Base-by-base conservation (phyloP, 2,113 vertebrate species). In the Corvus hawaiiensis region DNA sequence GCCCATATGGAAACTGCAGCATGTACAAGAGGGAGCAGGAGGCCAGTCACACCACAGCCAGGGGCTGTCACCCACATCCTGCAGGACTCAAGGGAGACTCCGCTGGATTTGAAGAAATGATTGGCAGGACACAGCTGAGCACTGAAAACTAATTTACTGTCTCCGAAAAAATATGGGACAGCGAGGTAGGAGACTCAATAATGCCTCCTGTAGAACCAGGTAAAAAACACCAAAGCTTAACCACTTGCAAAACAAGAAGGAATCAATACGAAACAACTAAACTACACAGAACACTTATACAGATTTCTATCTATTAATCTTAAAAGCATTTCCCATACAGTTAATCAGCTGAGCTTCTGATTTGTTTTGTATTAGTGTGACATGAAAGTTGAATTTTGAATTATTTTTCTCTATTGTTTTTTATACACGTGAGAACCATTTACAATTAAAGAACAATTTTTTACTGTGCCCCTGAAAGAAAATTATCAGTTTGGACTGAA, bases 1-100 rank as follows among this genome's bases (percentile, higher is more conserved):
- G 13, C 16, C 49, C 67, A 2, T 0, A 0, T 0, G 2, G 61
- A 13, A 35, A 58, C 1, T 8, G 32, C 1, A 1, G 62, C 59
- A 22, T 0, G 2, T 0, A 5, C 21, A 10, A 33, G 37, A 33
- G 35, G 0, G 3, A 74, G 55, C 32, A 10, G 85, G 16, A 49
- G 51, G 48, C 27, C 0, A 0, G 4, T 4, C 22, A 39, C 2
- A 0, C 6, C 80, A 16, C 4, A 43, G 35, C 12, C 3, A 2
- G 5, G 19, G 17, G 58, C 26, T 55, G 3, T 1, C 22, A 23
- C 15, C 8, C 0, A 0, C 46, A 66, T 6, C 37, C 67, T 4
- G 0, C 2, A 0, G 37, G 23, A 48, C n/a, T 32, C 63, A 5
- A 1, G 0, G 27, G 52, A 61, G 15, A 22, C 26, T 30, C 32